Conservation (phyloP, 2,113 vertebrate genomes). For the Notothenia coriiceps region DNA sequence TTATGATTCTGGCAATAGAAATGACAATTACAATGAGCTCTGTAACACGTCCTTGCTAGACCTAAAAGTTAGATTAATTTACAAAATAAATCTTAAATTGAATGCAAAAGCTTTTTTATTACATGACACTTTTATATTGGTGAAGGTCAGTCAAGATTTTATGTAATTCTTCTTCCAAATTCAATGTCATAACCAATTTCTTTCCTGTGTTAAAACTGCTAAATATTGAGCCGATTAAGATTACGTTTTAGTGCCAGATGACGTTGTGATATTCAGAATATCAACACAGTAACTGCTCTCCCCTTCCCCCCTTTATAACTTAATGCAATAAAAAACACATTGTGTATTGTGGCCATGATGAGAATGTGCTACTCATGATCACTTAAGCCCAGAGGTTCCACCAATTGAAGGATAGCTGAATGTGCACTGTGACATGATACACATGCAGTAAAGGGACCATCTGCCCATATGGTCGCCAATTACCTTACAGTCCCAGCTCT, state of each 20-base stretch:
- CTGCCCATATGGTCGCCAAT: slow-evolving; percentile 63
- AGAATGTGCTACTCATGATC: slow-evolving; percentile 34
- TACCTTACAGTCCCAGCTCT: slow-evolving; percentile 34
- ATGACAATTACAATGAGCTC: slow-evolving; percentile 17
- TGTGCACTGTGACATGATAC: slow-evolving; percentile 57
- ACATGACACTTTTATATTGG: not conserved
- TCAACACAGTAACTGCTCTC: not conserved
- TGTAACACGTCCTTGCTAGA: not conserved
- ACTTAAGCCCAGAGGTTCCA: slow-evolving; percentile 29
- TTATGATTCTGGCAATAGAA: slow-evolving; percentile 16
- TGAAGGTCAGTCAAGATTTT: not conserved
- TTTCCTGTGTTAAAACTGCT: not conserved
- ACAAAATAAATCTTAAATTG: not conserved
- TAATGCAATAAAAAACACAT: slow-evolving; percentile 19
- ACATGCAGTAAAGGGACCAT: slow-evolving; percentile 62
- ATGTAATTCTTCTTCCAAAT: not conserved
- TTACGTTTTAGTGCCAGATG: not conserved
- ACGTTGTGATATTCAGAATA: slow-evolving; percentile 11
- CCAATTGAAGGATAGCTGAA: slow-evolving; percentile 56
- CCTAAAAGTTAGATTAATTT: not conserved
- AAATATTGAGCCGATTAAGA: not conserved
- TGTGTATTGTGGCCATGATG: slow-evolving; percentile 19
- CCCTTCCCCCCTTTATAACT: slow-evolving; percentile 13
- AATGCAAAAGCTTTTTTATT: not conserved
- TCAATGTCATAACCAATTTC: not conserved